Evolutionary conservation across 2,888 invertebrate genomes (phyloP), one percentile per base, ranked within the genome.

Genomic region (Eilema caniola): DNA sequence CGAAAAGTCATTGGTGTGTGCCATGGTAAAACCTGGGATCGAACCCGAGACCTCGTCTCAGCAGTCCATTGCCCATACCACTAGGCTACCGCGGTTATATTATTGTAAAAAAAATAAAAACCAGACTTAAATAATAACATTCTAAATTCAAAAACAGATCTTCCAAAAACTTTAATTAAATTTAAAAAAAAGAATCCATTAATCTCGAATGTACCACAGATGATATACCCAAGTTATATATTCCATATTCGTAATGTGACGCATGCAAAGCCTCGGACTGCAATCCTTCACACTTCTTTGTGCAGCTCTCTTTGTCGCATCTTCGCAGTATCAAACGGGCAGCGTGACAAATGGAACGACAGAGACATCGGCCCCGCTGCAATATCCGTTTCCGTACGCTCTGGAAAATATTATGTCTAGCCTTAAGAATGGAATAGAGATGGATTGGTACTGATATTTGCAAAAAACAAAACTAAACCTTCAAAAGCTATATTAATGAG

Each of bases 321-420:
- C 69, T 65, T 66, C 67, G 85, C 83, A 80, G 85, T 91, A 81
- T 79, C 83, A 78, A 83, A 76, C 85, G 83, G 82, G 73, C 77
- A 80, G 74, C 81, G 92, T 81, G 80, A 92, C 92, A 90, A 91
- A 91, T 90, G 90, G 90, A 86, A 87, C 88, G 87, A 89, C 89
- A 87, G 88, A 78, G 80, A 81, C 90, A 90, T 92, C 87, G 90
- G 89, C 86, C 83, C 75, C 83, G 84, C 84, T 85, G 91, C 90
- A 90, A 91, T 92, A 92, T 91, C 90, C 90, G 89, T 81, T 90
- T 91, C 90, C 91, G 79, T 72, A 75, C 62, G 76, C 85, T 79
- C 72, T 79, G 76, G 76, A 81, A 88, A 86, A 88, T 88, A 88
- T 87, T 75, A n/a, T 31, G 20, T 33, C 77, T 71, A 74, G 81